Percentiles rank a stretch among this genome's conserved stretches.
phyloP scores from a whole-genome alignment of 2,888 invertebrate species.

The Ectemnius cavifrons region DNA sequence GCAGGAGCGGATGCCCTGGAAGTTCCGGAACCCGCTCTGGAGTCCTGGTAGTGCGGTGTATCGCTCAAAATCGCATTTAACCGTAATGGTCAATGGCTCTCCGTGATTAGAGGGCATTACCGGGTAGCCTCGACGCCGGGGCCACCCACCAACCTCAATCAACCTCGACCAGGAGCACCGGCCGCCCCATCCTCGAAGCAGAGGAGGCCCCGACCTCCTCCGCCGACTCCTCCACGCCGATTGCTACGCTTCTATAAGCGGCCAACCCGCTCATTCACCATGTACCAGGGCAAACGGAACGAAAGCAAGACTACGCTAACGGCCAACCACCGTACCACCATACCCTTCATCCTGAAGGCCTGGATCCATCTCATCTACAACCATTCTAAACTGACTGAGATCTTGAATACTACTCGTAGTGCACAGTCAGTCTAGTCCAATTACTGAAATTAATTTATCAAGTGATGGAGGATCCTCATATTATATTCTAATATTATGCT shows the following conservation, averaged over 20 bases:
- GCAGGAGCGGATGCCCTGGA: conserved; percentile 30
- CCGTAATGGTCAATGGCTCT: conserved; percentile 71
- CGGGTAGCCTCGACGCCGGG: conserved; percentile 64
- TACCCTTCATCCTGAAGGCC: too few species aligned
- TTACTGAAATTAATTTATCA: too few species aligned
- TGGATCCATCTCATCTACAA: too few species aligned
- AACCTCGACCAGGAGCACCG: conserved; percentile 56
- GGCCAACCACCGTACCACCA: too few species aligned
- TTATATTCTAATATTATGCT: too few species aligned
- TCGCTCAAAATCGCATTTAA: conserved; percentile 73
- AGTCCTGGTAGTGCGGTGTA: conserved; percentile 34
- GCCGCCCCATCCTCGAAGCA: conserved; percentile 21
- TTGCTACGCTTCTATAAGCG: conserved; percentile 44
- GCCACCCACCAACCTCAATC: conserved; percentile 75
- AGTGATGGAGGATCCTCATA: too few species aligned
- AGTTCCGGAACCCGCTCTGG: conserved; percentile 14
- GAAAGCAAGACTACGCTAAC: conserved; percentile 19
- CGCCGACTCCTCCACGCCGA: conserved; percentile 34
- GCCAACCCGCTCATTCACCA: conserved; percentile 23
- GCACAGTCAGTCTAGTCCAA: too few species aligned
- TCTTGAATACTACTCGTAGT: too few species aligned
- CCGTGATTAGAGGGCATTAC: conserved; percentile 74
- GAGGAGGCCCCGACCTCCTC: conserved; percentile 9
- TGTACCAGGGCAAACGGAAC: conserved; percentile 26
- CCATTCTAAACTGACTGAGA: too few species aligned